phyloP scores from a whole-genome alignment of 1,140 invertebrate species.

The Oryctes rhinoceros region DNA sequence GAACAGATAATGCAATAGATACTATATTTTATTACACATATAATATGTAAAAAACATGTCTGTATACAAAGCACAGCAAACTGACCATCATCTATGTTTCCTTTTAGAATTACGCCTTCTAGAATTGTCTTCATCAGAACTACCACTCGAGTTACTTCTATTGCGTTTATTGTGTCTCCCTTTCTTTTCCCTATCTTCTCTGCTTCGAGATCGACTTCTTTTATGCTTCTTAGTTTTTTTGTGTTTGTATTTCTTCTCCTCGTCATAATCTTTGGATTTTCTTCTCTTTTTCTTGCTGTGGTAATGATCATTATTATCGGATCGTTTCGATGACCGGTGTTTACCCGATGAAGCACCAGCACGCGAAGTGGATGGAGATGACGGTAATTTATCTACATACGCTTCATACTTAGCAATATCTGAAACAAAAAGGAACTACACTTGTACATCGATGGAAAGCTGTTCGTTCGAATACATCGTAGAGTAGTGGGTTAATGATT shows the following conservation, averaged over 20 bases:
- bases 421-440: constrained; percentile 60
- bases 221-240: constrained; percentile 49
- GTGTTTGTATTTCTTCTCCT: constrained; percentile 46
- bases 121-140: not conserved
- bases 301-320: not conserved
- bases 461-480: not conserved
- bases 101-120: not conserved
- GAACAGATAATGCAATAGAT: too few species aligned
- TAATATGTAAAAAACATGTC: too few species aligned
- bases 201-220: not conserved
- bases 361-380: not conserved
- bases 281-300: not conserved
- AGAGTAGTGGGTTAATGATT: not conserved
- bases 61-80: not conserved
- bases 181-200: not conserved
- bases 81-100: not conserved
- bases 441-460: not conserved
- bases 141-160: not conserved
- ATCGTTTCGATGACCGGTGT: too few species aligned
- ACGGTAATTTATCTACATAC: constrained; percentile 60
- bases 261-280: constrained; percentile 3
- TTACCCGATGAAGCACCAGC: too few species aligned
- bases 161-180: not conserved
- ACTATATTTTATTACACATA: too few species aligned
- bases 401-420: constrained; percentile 75